Evolutionary conservation across 2,888 invertebrate genomes (phyloP).

Genomic region (Thymelicus sylvestris): DNA sequence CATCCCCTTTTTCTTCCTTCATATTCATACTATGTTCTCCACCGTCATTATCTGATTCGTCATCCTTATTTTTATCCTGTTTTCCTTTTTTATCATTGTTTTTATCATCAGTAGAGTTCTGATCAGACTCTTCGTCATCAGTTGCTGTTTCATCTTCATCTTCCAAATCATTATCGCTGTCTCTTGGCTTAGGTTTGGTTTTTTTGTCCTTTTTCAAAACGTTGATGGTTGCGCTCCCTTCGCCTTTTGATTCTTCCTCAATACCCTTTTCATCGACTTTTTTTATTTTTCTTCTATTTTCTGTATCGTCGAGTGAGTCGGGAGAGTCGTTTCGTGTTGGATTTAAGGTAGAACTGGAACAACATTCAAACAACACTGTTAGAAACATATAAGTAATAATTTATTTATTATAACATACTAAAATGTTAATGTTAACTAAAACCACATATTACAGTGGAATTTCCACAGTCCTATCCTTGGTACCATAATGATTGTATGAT

Average conservation of each 20-base stretch:
- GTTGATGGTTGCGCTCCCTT: not conserved
- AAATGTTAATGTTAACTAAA: not conserved
- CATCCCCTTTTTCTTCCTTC: too few species aligned
- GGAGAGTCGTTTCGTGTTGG: not conserved
- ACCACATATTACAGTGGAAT: not conserved
- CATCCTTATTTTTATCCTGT: not conserved
- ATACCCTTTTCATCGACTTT: not conserved
- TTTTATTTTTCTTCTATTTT: not conserved
- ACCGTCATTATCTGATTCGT: not conserved
- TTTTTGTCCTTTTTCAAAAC: not conserved
- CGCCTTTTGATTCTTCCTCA: not conserved
- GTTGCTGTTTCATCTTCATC: not conserved
- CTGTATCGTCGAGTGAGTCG: not conserved
- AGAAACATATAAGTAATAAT: not conserved
- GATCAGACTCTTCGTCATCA: not conserved
- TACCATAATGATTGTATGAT: too few species aligned
- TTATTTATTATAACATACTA: not conserved
- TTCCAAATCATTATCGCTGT: not conserved
- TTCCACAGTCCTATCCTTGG: too few species aligned
- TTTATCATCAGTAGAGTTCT: not conserved
- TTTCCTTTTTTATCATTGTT: not conserved
- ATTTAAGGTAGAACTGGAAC: not conserved
- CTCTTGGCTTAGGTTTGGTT: not conserved
- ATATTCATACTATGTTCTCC: too few species aligned
- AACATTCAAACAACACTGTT: conserved; percentile 6